Conservation (phyloP, 1,140 invertebrate genomes). For the Drosophila ohnishii region DNA sequence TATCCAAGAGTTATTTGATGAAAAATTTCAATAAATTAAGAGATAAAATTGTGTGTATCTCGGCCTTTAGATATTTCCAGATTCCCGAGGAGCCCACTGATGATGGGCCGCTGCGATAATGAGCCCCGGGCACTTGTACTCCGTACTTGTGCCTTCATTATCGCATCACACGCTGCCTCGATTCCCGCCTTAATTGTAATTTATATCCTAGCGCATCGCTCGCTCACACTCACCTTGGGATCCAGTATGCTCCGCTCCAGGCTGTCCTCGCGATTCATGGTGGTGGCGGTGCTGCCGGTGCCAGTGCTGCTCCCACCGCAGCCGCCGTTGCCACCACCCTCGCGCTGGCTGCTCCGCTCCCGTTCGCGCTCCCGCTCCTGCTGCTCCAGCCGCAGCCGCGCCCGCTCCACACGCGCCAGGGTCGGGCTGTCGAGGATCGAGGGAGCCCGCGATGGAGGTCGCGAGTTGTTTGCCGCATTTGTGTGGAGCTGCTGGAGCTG, state of each 20-base stretch:
- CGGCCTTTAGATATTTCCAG: not conserved
- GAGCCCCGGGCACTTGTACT: constrained; percentile 2
- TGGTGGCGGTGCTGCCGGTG: constrained; percentile 70
- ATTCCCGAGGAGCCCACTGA: constrained; percentile 9
- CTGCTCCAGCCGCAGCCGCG: constrained; percentile 84
- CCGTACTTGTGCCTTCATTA: constrained; percentile 38
- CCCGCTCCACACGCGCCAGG: constrained; percentile 85
- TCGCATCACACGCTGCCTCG: constrained; percentile 20
- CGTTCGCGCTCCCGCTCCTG: constrained; percentile 67
- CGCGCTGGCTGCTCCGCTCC: constrained; percentile 56
- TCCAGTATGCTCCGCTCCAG: constrained; percentile 79
- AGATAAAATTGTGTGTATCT: constrained; percentile 17
- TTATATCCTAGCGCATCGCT: constrained; percentile 46
- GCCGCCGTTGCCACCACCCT: constrained; percentile 28
- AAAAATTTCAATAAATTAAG: constrained; percentile 42
- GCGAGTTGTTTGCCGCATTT: constrained; percentile 62
- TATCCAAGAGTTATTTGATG: constrained; percentile 33
- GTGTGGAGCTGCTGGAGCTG: constrained; percentile 59
- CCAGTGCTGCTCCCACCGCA: constrained; percentile 57
- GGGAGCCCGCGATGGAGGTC: constrained; percentile 80
- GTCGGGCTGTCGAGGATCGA: constrained; percentile 85
- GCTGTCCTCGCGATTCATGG: constrained; percentile 79
- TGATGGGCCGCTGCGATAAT: constrained; percentile 12
- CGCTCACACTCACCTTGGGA: constrained; percentile 75
- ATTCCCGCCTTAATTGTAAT: constrained; percentile 61